A percentile compares a stretch with the other conserved stretches of the same genome.
Evolutionary conservation across 2,113 vertebrate species (phyloP).

Genomic region (Sylvia atricapilla): DNA sequence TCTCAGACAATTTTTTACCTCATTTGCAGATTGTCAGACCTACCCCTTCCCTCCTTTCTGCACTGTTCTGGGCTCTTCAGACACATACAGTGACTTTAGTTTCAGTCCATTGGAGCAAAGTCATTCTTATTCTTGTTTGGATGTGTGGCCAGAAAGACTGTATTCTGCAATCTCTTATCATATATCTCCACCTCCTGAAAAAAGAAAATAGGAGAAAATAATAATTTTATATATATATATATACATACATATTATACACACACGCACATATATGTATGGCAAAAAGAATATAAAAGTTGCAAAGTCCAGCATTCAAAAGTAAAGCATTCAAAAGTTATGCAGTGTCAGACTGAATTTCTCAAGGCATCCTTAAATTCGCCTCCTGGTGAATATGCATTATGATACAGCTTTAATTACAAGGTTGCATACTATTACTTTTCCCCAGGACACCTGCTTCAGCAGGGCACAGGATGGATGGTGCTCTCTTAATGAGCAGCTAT

Average conservation of each 20-base stretch:
- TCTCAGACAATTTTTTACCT: not conserved
- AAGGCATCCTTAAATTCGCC: slow-evolving; percentile 41
- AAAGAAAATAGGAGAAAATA: not conserved
- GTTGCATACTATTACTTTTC: slow-evolving; percentile 61
- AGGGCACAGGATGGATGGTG: slow-evolving; percentile 51
- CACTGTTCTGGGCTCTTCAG: not conserved
- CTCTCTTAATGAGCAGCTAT: slow-evolving; percentile 64
- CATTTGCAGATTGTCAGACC: not conserved
- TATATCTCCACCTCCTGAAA: not conserved
- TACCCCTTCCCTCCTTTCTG: not conserved
- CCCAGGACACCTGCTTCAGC: slow-evolving; percentile 65
- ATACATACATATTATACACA: not conserved
- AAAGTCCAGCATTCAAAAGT: slow-evolving; percentile 13
- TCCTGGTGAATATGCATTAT: slow-evolving; percentile 63
- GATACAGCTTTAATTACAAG: slow-evolving; percentile 61
- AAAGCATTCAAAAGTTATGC: not conserved
- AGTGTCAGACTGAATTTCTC: slow-evolving; percentile 36
- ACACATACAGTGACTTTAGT: not conserved
- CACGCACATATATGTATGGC: not conserved
- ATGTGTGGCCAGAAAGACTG: not conserved
- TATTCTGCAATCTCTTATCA: not conserved
- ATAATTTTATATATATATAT: not conserved
- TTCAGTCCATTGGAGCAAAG: not conserved
- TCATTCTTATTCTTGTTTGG: not conserved
- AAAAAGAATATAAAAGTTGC: not conserved